These are phyloP conservation scores for Saguinus midas DNA, from an alignment of 2,113 vertebrate genomes.

Conservation along the genomic window DNA sequence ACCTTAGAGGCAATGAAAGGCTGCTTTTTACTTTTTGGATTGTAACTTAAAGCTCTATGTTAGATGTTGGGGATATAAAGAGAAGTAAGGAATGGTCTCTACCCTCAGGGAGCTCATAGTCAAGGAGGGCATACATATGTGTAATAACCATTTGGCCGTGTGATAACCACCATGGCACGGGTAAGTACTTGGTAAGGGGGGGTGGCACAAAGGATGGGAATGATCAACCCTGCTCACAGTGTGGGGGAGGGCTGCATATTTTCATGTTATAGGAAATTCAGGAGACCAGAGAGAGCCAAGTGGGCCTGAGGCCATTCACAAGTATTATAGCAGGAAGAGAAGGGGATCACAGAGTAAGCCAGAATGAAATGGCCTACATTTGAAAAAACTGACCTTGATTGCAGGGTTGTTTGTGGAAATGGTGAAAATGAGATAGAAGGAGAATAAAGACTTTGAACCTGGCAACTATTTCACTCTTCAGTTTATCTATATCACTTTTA, in stretches of 20 bases:
- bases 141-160: not conserved
- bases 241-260: not conserved
- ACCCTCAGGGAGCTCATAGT: conserved; percentile 44
- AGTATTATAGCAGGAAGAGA: not conserved
- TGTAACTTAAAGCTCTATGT: not conserved
- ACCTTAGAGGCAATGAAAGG: conserved; percentile 40
- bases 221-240: not conserved
- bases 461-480: not conserved
- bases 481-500: conserved; percentile 19
- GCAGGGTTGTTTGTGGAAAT: not conserved
- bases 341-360: not conserved
- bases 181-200: not conserved
- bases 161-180: not conserved
- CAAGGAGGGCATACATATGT: not conserved
- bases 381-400: not conserved
- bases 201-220: not conserved
- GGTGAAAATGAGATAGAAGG: conserved; percentile 31
- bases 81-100: not conserved
- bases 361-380: not conserved
- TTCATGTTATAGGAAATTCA: not conserved
- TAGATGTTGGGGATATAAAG: not conserved
- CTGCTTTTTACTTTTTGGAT: conserved; percentile 8
- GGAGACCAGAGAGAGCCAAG: not conserved
- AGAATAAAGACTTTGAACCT: not conserved
- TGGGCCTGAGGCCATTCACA: not conserved